These are phyloP conservation scores for Danio albolineatus DNA, from an alignment of 2,797 vertebrate genomes.

Conservation along the genomic window DNA sequence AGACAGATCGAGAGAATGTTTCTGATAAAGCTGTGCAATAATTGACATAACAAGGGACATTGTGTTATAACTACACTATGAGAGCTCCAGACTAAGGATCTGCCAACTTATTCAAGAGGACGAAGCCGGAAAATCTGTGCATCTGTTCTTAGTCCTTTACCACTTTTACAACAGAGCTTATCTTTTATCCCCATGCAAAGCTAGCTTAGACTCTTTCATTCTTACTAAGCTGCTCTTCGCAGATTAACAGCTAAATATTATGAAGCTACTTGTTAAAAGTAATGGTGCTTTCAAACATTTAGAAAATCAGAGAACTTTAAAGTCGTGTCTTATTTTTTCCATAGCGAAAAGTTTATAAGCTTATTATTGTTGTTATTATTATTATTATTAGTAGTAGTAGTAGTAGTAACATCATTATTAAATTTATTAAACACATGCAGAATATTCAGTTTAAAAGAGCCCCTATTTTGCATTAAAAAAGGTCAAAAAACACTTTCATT, in stretches of 20 bases:
- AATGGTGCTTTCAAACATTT: slow-evolving; percentile 16
- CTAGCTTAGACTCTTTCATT: not conserved
- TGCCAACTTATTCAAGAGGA: slow-evolving; percentile 13
- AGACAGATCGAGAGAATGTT: not conserved
- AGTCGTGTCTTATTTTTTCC: too few species aligned
- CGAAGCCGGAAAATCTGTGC: not conserved
- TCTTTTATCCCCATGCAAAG: not conserved
- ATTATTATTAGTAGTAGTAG: too few species aligned
- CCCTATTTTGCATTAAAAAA: too few species aligned
- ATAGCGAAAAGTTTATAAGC: too few species aligned
- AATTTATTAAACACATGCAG: too few species aligned
- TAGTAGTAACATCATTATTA: too few species aligned
- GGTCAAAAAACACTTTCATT: too few species aligned
- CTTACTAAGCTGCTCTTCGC: not conserved
- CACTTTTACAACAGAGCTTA: not conserved
- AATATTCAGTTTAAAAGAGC: too few species aligned
- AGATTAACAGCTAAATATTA: slow-evolving; percentile 10
- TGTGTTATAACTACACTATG: not conserved
- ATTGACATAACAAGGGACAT: slow-evolving; percentile 17
- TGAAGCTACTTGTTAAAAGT: slow-evolving; percentile 5
- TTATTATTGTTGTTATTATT: too few species aligned
- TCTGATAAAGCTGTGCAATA: slow-evolving; percentile 26
- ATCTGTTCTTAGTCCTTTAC: slow-evolving; percentile 17
- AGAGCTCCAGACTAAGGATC: not conserved
- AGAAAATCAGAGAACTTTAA: too few species aligned